Percentiles rank a stretch among this genome's conserved stretches.
Evolutionary conservation across 2,797 vertebrate genomes (phyloP).

Genomic region (Paramormyrops hopkinsi): DNA sequence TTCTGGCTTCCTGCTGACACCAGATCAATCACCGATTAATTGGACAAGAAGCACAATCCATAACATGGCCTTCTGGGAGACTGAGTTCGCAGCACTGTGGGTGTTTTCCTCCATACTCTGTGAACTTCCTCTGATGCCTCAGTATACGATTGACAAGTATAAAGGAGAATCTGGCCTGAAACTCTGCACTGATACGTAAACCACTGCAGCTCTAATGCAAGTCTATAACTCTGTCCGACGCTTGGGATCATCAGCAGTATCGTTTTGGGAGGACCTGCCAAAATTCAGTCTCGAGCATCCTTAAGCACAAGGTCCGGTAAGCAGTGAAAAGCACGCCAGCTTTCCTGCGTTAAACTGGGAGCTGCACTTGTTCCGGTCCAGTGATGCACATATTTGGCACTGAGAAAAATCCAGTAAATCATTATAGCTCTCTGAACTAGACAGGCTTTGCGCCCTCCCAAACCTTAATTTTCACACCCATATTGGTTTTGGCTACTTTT

Average conservation of each 20-base stretch:
- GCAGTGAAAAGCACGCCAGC: background rate
- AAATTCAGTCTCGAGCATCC: background rate
- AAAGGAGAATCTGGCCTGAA: background rate
- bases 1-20: background rate
- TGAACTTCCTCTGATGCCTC: background rate
- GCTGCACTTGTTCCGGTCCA: background rate
- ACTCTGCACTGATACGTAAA: background rate
- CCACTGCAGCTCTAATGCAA: background rate
- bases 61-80: background rate
- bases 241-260: background rate
- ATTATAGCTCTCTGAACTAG: conserved; percentile 17
- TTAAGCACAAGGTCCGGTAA: background rate
- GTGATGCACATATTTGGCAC: conserved; percentile 9
- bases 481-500: conserved; percentile 6
- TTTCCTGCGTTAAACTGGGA: background rate
- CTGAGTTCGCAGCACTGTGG: background rate
- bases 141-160: background rate
- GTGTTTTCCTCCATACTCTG: background rate
- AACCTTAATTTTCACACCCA: conserved; percentile 5
- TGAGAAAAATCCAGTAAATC: background rate
- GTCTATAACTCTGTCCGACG: background rate
- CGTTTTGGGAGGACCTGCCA: background rate
- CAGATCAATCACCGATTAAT: conserved; percentile 13
- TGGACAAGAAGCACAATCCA: background rate
- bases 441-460: background rate